phyloP scores from a whole-genome alignment of 1,140 invertebrate genomes.

The Chironomus striatipennis region DNA sequence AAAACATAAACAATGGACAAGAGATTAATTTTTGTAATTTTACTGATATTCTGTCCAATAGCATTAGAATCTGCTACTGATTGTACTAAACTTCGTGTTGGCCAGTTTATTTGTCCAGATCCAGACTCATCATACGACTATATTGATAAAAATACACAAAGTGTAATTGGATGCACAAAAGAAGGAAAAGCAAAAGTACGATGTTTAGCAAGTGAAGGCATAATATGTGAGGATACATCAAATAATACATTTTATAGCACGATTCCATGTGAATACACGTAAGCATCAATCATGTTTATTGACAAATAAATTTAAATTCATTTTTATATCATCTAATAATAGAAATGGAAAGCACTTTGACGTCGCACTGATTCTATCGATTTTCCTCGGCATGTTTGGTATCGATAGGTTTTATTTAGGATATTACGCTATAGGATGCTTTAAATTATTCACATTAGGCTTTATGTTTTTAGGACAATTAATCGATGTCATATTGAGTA shows the following conservation, averaged over 20 bases:
- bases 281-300: constrained; percentile 43
- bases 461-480: constrained; percentile 96
- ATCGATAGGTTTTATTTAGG: constrained; percentile 94
- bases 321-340: constrained; percentile 34
- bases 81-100: constrained; percentile 64
- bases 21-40: not conserved
- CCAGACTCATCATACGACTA: constrained; percentile 53
- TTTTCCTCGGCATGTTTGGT: constrained; percentile 97
- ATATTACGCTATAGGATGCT: constrained; percentile 86
- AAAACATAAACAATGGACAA: not conserved
- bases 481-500: constrained; percentile 81
- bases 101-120: constrained; percentile 79
- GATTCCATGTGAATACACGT: constrained; percentile 89
- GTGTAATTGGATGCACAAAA: constrained; percentile 69
- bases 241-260: constrained; percentile 73
- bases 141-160: constrained; percentile 86
- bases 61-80: constrained; percentile 35
- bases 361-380: constrained; percentile 82
- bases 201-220: constrained; percentile 72
- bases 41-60: not conserved
- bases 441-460: constrained; percentile 91
- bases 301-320: too few relatives aligned
- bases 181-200: constrained; percentile 71
- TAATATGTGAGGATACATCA: constrained; percentile 70
- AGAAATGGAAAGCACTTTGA: constrained; percentile 92